phyloP scores from a whole-genome alignment of 92 coral and sea anemone species.

The Diadumene lineata region DNA sequence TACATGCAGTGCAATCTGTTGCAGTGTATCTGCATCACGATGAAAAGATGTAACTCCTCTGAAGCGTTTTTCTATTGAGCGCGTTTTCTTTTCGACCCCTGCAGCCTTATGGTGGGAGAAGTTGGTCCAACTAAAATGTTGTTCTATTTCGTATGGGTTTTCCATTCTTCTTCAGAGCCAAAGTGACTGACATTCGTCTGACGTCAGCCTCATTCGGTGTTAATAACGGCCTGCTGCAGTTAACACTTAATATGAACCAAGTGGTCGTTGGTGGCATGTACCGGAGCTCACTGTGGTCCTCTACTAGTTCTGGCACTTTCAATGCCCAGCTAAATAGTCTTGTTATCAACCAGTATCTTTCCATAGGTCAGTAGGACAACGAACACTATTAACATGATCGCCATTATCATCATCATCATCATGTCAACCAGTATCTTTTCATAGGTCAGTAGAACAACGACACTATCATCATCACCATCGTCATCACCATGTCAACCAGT shows the following conservation, averaged over 20 bases:
- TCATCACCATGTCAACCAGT: background rate
- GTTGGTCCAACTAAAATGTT: too few relatives aligned
- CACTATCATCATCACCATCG: background rate
- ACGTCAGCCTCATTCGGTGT: background rate
- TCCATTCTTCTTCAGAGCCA: background rate
- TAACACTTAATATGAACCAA: background rate
- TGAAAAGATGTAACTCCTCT: too few relatives aligned
- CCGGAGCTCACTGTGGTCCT: background rate
- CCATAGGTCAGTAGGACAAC: background rate
- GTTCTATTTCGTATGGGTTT: too few relatives aligned
- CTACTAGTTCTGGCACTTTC: background rate
- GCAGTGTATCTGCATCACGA: too few relatives aligned
- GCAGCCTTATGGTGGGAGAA: too few relatives aligned
- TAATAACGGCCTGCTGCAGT: background rate
- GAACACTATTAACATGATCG: background rate
- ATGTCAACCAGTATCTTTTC: background rate
- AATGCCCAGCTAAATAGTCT: background rate
- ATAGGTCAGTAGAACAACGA: background rate
- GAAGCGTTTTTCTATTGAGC: too few relatives aligned
- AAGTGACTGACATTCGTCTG: background rate
- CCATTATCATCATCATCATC: background rate
- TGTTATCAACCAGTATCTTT: background rate
- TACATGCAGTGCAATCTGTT: too few relatives aligned
- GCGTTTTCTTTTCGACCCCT: too few relatives aligned
- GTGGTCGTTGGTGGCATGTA: background rate